phyloP scores from a whole-genome alignment of 2,113 vertebrate species.

The Nannobrachium achirus region DNA sequence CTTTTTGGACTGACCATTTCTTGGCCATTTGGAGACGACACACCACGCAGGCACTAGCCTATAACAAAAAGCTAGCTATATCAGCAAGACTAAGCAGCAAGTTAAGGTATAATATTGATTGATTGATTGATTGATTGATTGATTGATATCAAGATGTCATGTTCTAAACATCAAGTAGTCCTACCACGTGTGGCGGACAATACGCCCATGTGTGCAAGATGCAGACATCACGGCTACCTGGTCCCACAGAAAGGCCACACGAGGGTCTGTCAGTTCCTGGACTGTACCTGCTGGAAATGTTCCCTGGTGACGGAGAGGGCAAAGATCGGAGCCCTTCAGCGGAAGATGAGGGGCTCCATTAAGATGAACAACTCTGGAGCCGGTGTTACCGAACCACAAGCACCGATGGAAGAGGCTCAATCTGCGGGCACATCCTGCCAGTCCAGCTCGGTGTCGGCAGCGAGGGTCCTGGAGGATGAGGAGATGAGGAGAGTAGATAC shows the following conservation, averaged over 20 bases:
- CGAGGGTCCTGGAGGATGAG: not conserved
- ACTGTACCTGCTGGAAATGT: constrained; percentile 85
- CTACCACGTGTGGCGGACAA: no score
- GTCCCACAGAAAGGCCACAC: constrained; percentile 85
- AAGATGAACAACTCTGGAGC: not conserved
- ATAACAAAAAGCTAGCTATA: no score
- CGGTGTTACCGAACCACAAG: not conserved
- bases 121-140: no score
- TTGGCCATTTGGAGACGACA: no score
- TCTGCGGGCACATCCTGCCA: not conserved
- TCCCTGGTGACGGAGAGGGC: constrained; percentile 81
- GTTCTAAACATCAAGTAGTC: no score
- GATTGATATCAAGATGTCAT: no score
- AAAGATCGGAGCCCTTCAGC: constrained; percentile 83
- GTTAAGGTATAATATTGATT: no score
- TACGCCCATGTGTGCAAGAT: constrained; percentile 83
- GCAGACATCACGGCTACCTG: constrained; percentile 85
- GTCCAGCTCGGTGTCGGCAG: not conserved
- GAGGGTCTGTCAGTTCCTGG: constrained; percentile 81
- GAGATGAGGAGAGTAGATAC: not conserved
- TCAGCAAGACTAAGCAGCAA: no score
- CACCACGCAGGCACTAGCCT: no score
- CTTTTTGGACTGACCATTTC: no score
- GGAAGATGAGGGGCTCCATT: constrained; percentile 68
- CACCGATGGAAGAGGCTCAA: not conserved